Base-by-base conservation (phyloP, 2,797 vertebrate species). In the Chaunax sp. region DNA sequence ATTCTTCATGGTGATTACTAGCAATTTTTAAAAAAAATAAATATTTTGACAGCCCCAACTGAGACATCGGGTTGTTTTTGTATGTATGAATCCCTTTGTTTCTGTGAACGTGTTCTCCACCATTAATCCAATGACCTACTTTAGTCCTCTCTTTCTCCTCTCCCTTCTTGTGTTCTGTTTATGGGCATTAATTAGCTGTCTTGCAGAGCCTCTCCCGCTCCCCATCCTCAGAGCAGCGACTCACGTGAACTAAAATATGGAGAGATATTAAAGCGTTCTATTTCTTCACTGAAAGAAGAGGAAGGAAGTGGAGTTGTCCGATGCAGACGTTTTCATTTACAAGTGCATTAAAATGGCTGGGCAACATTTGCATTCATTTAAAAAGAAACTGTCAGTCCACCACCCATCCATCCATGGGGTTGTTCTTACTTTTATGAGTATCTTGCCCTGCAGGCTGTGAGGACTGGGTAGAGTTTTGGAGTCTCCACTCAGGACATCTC, bases 361-460 rank as follows among this genome's bases (percentile, higher is more conserved):
- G 15, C 12, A 5, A 22, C 22, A 77, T 71, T 51, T 40, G 14
- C n/a, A 2, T 35, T 64, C 18, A 51, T 64, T 68, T 57, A 23
- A 61, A 53, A 61, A 23, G 9, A 33, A 45, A 44, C 18, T 46
- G 22, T 40, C 28, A 51, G 16, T 40, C 30, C 33, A 18, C n/a
- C 19, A 13, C 8, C 6, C 51, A 26, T 38, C 30, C 4, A 25
- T 45, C 40, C 26, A 51, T 20, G 43, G 14, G 50, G 38, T 19
- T 65, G 14, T 51, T 44, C 86, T 81, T 93, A 98, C 97, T 95
- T 99, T 99, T 75, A 99, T 95, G 49, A 99, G 93, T 76, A 99
- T 97, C 88, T 99, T 98, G 54, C 97, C 97, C 93, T 93, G 96
- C 80, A 99, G 77, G 66, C 90, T 94, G 33, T 95, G 94, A 58